These are phyloP conservation scores for Okamejei kenojei DNA, from an alignment of 2,797 vertebrate species.

Conservation along the genomic window DNA sequence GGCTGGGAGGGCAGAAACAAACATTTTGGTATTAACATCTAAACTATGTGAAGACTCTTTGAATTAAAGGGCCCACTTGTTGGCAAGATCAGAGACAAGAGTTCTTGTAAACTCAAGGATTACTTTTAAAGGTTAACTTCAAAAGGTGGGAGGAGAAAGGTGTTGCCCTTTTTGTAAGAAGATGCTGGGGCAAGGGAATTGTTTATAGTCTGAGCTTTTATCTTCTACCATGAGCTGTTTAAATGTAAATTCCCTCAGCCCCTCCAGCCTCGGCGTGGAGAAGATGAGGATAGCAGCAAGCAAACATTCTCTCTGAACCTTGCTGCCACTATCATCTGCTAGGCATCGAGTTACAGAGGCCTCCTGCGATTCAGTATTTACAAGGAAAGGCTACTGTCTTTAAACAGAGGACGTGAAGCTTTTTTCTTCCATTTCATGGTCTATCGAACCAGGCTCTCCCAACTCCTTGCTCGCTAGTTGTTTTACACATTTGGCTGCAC, in stretches of 20 bases:
- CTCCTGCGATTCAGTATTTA: conserved; percentile 39
- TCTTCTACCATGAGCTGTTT: conserved; percentile 40
- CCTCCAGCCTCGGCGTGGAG: conserved; percentile 26
- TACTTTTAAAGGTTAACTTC: conserved; percentile 27
- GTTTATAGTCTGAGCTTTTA: conserved; percentile 37
- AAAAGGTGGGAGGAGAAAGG: neutral
- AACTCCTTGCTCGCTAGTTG: neutral
- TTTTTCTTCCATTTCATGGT: too few species aligned
- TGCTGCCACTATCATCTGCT: conserved; percentile 42
- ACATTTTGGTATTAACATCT: neutral
- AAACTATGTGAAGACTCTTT: neutral
- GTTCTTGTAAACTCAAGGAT: neutral
- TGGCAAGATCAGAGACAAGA: conserved; percentile 2
- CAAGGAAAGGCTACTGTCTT: conserved; percentile 49
- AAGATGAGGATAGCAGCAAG: conserved; percentile 36
- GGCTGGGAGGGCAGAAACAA: neutral
- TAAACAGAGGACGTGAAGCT: conserved; percentile 43
- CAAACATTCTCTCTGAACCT: conserved; percentile 36
- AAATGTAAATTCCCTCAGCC: conserved; percentile 41
- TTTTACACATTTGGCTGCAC: neutral
- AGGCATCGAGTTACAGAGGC: conserved; percentile 43
- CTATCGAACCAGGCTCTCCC: neutral
- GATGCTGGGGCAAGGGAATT: conserved; percentile 10
- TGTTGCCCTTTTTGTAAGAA: conserved; percentile 20
- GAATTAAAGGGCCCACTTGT: neutral